phyloP scores from a whole-genome alignment of 2,113 vertebrate species.

The Crotalus horridus region DNA sequence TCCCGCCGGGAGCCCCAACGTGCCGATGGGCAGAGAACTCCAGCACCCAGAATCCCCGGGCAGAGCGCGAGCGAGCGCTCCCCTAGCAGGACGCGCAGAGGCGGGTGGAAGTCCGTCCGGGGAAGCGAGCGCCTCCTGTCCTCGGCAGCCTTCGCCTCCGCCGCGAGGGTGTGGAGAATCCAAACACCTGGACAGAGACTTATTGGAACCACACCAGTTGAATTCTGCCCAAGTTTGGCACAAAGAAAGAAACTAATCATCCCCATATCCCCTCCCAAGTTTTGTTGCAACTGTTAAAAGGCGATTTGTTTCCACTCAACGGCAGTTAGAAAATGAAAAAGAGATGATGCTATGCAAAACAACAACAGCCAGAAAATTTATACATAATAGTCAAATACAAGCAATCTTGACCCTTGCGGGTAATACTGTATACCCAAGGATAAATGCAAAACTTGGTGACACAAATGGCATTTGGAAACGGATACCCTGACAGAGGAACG shows the following conservation, averaged over 20 bases:
- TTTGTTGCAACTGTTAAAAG: background rate
- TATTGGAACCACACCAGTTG: background rate
- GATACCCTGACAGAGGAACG: background rate
- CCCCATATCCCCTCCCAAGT: background rate
- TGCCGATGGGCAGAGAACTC: background rate
- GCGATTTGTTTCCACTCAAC: background rate
- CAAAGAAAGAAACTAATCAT: background rate
- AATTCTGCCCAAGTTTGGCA: background rate
- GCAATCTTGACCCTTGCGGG: background rate
- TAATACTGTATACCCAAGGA: background rate
- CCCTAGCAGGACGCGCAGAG: too few species aligned
- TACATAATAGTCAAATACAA: background rate
- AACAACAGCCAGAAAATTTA: background rate
- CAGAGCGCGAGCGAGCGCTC: background rate
- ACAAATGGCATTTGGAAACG: background rate
- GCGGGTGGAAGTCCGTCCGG: background rate
- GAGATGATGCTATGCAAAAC: background rate
- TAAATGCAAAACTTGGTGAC: background rate
- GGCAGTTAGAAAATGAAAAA: background rate
- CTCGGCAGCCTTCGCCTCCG: background rate
- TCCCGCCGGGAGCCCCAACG: background rate
- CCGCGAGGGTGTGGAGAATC: background rate
- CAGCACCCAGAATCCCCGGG: background rate
- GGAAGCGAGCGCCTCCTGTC: too few species aligned
- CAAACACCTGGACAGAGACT: background rate